A percentile compares a stretch with the other conserved stretches of the same genome.
Conservation (phyloP, 2,888 invertebrate species). For the Dolichomitus sp. region DNA sequence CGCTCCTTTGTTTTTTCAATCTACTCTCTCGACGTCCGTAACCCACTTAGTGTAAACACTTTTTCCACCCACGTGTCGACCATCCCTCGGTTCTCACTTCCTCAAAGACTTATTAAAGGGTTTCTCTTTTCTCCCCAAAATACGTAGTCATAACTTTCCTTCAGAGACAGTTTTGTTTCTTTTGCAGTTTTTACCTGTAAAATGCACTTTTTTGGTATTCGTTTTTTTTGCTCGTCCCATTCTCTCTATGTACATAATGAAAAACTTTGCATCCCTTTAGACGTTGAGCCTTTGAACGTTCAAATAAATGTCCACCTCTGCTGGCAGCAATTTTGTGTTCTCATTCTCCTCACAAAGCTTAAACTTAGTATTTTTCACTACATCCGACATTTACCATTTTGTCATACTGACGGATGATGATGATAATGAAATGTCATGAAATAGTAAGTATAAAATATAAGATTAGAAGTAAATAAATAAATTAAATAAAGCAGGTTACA, state of each 20-base stretch:
- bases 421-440: too few relatives aligned
- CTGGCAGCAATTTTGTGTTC: conserved; percentile 29
- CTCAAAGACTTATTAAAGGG: conserved; percentile 47
- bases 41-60: conserved; percentile 67
- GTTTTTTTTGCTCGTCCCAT: neutral
- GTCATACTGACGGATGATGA: too few relatives aligned
- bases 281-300: neutral
- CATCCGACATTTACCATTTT: neutral
- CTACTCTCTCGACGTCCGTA: conserved; percentile 65
- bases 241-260: neutral
- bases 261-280: neutral
- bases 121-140: conserved; percentile 31
- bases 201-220: neutral
- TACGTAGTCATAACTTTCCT: neutral
- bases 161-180: neutral
- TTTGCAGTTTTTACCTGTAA: neutral
- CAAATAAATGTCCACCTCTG: conserved; percentile 20
- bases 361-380: conserved; percentile 2
- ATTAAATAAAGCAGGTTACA: too few relatives aligned
- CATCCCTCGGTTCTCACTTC: conserved; percentile 39
- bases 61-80: conserved; percentile 60
- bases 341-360: conserved; percentile 29
- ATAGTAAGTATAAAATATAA: neutral
- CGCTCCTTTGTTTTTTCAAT: conserved; percentile 53
- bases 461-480: neutral